Base-by-base conservation (phyloP, 2,888 invertebrate species). In the Eucriotettix oculatus region DNA sequence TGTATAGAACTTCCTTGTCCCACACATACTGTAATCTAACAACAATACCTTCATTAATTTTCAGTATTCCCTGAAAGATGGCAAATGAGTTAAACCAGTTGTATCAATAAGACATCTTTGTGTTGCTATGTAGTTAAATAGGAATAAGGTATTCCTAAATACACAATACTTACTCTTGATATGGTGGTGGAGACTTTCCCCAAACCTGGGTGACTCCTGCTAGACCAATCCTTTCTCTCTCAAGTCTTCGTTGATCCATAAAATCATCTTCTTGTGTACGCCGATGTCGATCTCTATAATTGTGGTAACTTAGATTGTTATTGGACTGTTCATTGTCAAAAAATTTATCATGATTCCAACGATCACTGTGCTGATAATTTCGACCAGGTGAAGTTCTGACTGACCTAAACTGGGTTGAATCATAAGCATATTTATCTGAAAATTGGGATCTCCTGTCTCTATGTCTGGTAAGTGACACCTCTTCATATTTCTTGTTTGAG, bases 161-260 rank as follows among this genome's bases (percentile, higher is more conserved):
- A 29, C 29, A 29, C 29, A 29, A 29, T 5, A 77, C 82, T 76
- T 74, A 86, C 82, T 84, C 82, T 64, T 82, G 79, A 42, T 71
- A 66, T 65, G 79, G 78, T 0, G 77, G 68, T 0, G 90, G 90
- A 1, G 88, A 88, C 70, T 83, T 83, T 42, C 83, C 84, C 90
- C 90, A 90, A 57, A 88, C 76, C 62, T 80, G 77, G 2, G 81
- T 75, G 17, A 83, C 81, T 10, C 87, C 87, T 62, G 82, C 74
- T 66, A 81, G 76, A 1, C 89, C 88, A 54, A 90, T 85, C 63
- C 81, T 75, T 69, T 90, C 90, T 56, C 90, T 75, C 68, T 90
- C 84, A 66, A 81, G 80, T 60, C 89, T 74, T 60, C 89, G 73
- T 0, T 82, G 79, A 67, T 87, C 87, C 74, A 86, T 77, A 64